Percentiles rank a stretch among this genome's conserved stretches.
Conservation (phyloP, 2,888 invertebrate genomes). For the Agrochola lota region DNA sequence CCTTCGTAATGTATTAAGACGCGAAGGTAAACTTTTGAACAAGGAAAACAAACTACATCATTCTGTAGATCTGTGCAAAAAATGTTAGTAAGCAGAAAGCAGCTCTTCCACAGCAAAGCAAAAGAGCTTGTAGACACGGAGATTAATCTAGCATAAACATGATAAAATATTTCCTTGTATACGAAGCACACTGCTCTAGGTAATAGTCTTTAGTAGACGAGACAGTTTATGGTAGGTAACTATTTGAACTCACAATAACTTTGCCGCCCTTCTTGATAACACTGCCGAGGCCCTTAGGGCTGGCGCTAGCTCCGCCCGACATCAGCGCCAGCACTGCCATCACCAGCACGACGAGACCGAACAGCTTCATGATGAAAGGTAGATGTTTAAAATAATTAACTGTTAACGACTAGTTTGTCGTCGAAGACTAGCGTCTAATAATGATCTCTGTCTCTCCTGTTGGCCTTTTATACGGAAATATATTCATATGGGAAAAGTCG, state of each 20-base stretch:
- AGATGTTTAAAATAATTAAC: neutral
- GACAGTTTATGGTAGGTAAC: neutral
- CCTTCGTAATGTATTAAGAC: neutral
- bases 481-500: neutral
- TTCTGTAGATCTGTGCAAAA: neutral
- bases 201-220: neutral
- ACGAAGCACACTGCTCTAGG: neutral
- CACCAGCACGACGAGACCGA: conserved; percentile 38
- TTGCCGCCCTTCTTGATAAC: conserved; percentile 50
- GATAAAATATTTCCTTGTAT: conserved; percentile 1
- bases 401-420: neutral
- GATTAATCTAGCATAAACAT: neutral
- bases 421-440: conserved; percentile 1
- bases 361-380: conserved; percentile 45
- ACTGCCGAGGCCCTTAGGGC: conserved; percentile 44
- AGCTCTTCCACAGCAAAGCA: neutral
- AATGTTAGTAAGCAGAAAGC: neutral
- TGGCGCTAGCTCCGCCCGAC: conserved; percentile 39
- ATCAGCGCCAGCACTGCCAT: conserved; percentile 50
- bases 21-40: neutral
- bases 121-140: neutral
- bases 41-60: neutral
- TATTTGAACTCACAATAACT: conserved; percentile 49
- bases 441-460: neutral
- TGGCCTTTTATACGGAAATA: conserved; percentile 15